Base-by-base conservation (phyloP, 2,797 vertebrate species). In the Tauraco hartlaubi region DNA sequence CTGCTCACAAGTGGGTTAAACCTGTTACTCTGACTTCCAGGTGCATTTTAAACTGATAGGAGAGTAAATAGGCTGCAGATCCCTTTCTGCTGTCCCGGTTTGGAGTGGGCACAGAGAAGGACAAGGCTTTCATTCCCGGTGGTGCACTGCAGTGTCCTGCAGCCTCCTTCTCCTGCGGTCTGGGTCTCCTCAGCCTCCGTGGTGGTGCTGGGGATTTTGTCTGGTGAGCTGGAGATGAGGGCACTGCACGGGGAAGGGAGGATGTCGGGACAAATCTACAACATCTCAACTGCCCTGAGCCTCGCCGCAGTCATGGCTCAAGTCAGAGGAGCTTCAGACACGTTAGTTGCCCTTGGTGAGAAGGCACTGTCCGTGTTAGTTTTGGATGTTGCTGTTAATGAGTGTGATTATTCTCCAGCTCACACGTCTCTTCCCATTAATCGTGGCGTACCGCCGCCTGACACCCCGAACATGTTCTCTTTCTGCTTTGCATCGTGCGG, bases 381-480 rank as follows among this genome's bases (percentile, higher is more conserved):
- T 55, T 51, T 56, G 83, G 79, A 75, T 79, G 94, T 85, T 15
- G 3, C 80, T 67, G 81, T 56, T 92, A 83, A 85, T 79, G 68
- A 74, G 28, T 19, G 13, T 52, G 83, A 67, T 92, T 44, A 73
- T 83, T 94, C 92, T 55, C 15, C 0, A 0, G 48, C 83, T 94
- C 35, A 19, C 82, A 44, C 3, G 37, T 90, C 94, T 55, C 64
- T 83, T 92, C 29, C 62, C 48, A 75, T 96, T 84, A 86, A 80
- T 77, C 22, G 5, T 8, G 31, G 33, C 1, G 4, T 76, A 8
- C n/a, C 0, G 15, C 77, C 49, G 33, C 87, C 90, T 96, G 94
- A 85, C 93, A 75, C 58, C 82, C 61, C 1, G 35, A 96, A 95
- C 95, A 74, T 87, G 92, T 77, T 94, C 88, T 52, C 90, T 81